phyloP scores from a whole-genome alignment of 2,888 invertebrate species.

The Drosophila meridionalis region DNA sequence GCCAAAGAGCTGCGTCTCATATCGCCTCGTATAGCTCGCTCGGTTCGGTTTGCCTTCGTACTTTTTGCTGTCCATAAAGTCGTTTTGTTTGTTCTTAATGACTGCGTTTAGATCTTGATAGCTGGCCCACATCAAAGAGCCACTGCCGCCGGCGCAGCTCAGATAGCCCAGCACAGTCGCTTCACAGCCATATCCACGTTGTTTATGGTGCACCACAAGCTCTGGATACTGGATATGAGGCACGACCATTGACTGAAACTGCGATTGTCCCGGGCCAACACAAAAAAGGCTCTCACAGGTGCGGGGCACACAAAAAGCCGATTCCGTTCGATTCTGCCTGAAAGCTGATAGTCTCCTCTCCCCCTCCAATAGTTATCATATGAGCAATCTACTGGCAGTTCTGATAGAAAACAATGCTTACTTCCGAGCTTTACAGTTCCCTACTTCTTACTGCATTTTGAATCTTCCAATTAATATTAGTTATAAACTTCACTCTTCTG shows the following conservation, averaged over 20 bases:
- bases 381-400: conserved; percentile 27
- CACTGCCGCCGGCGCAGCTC: conserved; percentile 67
- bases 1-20: conserved; percentile 64
- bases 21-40: conserved; percentile 30
- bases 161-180: conserved; percentile 22
- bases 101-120: conserved; percentile 82
- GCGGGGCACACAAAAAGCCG: conserved; percentile 35
- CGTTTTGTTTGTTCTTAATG: conserved; percentile 81
- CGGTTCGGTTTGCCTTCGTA: conserved; percentile 48
- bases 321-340: conserved; percentile 26
- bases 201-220: conserved; percentile 65
- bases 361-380: conserved; percentile 39
- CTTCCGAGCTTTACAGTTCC: neutral
- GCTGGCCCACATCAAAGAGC: conserved; percentile 76
- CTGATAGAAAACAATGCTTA: conserved; percentile 13
- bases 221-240: conserved; percentile 49
- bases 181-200: conserved; percentile 55
- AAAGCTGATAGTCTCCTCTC: conserved; percentile 18
- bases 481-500: neutral
- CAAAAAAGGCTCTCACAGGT: conserved; percentile 32
- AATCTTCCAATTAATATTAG: neutral
- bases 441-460: neutral
- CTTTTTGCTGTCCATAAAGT: conserved; percentile 82
- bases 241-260: conserved; percentile 45
- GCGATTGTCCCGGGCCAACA: conserved; percentile 29